Evolutionary conservation across 2,888 invertebrate species (phyloP), one percentile per base, ranked within the genome.

Genomic region (Metellina segmentata): DNA sequence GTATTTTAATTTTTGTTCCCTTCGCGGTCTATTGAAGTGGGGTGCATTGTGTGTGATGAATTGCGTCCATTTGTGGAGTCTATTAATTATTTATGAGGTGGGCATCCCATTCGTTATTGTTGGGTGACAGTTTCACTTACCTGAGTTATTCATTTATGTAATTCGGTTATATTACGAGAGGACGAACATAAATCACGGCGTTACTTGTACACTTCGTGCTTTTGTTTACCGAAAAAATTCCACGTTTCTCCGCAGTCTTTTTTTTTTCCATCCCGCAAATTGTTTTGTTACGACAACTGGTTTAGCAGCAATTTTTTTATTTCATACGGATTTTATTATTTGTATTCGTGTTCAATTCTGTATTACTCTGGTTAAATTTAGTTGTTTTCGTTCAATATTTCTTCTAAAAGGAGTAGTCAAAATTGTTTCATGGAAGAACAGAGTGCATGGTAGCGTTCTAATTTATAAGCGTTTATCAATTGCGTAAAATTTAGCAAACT

Each of bases 81-180:
- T 74, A 74, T 83, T 83, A 83, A 83, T 83, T 83, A 83, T 83
- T 83, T 83, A 83, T 83, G 83, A 83, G 72, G 34, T 20, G 16
- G 9, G 53, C 77, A 6, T 77, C 48, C 49, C 49, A 49, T 49
- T 48, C 16, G 61, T 61, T 77, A 16, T 51, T 77, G 77, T 11
- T 61, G 61, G 9, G 61, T 16, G 11, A 61, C 61, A 61, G 61
- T 61, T 61, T 61, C 61, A 61, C 61, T 61, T 61, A 61, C 61
- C 61, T 61, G 61, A 61, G 61, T 61, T 61, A 61, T 61, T 61
- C 61, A 61, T 61, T 61, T 61, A 61, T 61, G 61, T 61, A 61
- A 61, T 61, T 61, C 61, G 61, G 61, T 16, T 61, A 16, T 61
- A 61, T 61, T 61, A 61, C 13, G 9, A 34, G 34, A 34, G 34